Conservation (phyloP, 2,888 invertebrate genomes). For the Apodemia mormo region DNA sequence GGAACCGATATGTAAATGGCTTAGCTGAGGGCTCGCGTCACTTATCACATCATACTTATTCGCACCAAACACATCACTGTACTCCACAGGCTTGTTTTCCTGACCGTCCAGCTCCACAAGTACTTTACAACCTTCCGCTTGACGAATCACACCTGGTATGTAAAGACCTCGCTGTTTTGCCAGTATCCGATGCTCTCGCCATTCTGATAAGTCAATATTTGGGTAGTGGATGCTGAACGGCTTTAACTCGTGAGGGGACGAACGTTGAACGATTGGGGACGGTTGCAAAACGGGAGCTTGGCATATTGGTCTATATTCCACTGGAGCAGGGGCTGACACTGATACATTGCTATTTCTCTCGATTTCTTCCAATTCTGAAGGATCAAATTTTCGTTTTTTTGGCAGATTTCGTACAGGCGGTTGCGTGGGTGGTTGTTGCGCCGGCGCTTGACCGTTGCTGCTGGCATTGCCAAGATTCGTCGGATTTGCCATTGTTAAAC, state of each 20-base stretch:
- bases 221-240: slow-evolving; percentile 71
- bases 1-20: slow-evolving; percentile 89
- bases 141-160: slow-evolving; percentile 93
- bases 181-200: slow-evolving; percentile 95
- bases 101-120: slow-evolving; percentile 91
- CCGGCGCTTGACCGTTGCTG: slow-evolving; percentile 54
- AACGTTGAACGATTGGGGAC: slow-evolving; percentile 67
- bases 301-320: slow-evolving; percentile 49
- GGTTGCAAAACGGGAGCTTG: slow-evolving; percentile 58
- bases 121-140: slow-evolving; percentile 86
- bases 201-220: slow-evolving; percentile 93
- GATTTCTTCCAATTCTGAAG: slow-evolving; percentile 88
- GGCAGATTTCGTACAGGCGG: slow-evolving; percentile 90
- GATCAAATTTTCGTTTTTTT: slow-evolving; percentile 95
- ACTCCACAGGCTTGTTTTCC: slow-evolving; percentile 86
- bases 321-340: slow-evolving; percentile 49
- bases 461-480: slow-evolving; percentile 68
- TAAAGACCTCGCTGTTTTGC: slow-evolving; percentile 92
- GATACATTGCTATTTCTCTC: slow-evolving; percentile 61
- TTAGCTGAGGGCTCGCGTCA: slow-evolving; percentile 94
- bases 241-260: slow-evolving; percentile 82
- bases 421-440: slow-evolving; percentile 72
- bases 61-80: slow-evolving; percentile 88
- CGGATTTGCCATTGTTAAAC: slow-evolving; percentile 73
- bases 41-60: slow-evolving; percentile 94